Conservation (phyloP, 2,797 vertebrate genomes). For the Sarcoramphus papa region DNA sequence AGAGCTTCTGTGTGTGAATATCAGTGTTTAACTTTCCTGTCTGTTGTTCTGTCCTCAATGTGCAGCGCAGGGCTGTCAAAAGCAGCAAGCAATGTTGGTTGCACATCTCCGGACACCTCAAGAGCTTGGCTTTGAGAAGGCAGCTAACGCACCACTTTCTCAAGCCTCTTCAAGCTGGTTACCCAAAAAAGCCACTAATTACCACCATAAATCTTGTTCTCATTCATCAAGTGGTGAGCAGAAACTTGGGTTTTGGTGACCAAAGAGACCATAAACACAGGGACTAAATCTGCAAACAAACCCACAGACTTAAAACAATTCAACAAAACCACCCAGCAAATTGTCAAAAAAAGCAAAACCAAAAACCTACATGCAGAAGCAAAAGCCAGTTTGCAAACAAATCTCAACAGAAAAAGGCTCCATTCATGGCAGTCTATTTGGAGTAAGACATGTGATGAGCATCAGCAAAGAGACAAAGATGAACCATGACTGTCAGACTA, state of each 20-base stretch:
- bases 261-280: neutral
- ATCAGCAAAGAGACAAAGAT: neutral
- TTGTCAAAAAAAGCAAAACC: neutral
- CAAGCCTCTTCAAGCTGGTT: neutral
- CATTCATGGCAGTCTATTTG: neutral
- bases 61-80: neutral
- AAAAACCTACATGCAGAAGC: neutral
- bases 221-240: slow-evolving; percentile 2
- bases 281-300: slow-evolving; percentile 1
- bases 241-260: neutral
- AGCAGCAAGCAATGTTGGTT: neutral
- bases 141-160: neutral
- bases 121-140: neutral
- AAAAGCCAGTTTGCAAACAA: neutral
- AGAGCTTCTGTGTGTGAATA: neutral
- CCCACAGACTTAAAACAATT: neutral
- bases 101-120: neutral
- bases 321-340: neutral
- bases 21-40: neutral
- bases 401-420: neutral
- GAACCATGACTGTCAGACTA: neutral
- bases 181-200: slow-evolving; percentile 19
- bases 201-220: neutral
- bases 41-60: accelerated
- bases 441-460: neutral